A percentile compares a stretch with the other conserved stretches of the same genome.
Conservation (phyloP, 2,888 invertebrate genomes). For the Drosophila tanythrix region DNA sequence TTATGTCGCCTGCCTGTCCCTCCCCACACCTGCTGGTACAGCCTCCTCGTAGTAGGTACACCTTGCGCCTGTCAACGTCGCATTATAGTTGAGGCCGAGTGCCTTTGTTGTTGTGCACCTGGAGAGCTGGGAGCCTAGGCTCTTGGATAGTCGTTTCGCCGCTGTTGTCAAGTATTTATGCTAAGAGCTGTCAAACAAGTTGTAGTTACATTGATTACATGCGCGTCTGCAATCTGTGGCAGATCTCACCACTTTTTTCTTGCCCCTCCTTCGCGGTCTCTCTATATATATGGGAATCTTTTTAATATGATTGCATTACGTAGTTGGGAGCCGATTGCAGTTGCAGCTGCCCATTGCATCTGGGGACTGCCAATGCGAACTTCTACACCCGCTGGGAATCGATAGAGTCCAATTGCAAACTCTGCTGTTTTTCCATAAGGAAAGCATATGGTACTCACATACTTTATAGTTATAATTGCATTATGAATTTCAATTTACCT, state of each 20-base stretch:
- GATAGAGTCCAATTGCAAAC: conserved; percentile 12
- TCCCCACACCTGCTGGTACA: conserved; percentile 16
- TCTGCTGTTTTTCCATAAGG: conserved; percentile 12
- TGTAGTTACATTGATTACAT: conserved; percentile 78
- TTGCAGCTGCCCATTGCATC: conserved; percentile 54
- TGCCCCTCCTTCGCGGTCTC: not conserved
- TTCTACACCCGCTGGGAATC: conserved; percentile 35
- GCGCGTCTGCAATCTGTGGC: conserved; percentile 40
- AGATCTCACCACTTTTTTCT: conserved; percentile 24
- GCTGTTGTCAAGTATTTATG: conserved; percentile 75
- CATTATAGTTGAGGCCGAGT: conserved; percentile 5
- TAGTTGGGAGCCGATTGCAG: conserved; percentile 42
- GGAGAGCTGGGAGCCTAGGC: conserved; percentile 19
- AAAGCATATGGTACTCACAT: conserved; percentile 13
- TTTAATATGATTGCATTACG: conserved; percentile 72
- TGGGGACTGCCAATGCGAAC: conserved; percentile 22
- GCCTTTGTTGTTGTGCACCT: not conserved
- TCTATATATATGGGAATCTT: conserved; percentile 35
- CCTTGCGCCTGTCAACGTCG: conserved; percentile 59
- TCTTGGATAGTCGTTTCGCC: conserved; percentile 28
- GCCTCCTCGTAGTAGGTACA: conserved; percentile 29
- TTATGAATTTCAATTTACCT: conserved; percentile 50
- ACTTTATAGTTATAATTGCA: not conserved
- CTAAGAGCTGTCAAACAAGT: conserved; percentile 81
- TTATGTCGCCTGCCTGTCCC: conserved; percentile 65